Evolutionary conservation across 1,140 invertebrate genomes (phyloP).

Genomic region (Trachelipus rathkii): DNA sequence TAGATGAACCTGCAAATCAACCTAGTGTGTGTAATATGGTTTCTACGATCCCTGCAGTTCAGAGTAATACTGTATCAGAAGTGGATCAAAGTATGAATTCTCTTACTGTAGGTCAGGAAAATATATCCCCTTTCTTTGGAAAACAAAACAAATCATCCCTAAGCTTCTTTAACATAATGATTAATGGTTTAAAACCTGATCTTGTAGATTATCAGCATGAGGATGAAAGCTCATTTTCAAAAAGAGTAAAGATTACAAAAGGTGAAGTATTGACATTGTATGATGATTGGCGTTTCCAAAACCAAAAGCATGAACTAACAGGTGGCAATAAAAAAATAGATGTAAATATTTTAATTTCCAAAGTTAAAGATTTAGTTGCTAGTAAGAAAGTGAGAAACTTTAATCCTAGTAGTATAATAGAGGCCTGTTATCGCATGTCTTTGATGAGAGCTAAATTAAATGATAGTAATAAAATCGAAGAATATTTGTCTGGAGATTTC

Average conservation of each 20-base stretch:
- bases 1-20: too few relatives aligned
- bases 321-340: slow-evolving; percentile 28
- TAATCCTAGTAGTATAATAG: slow-evolving; percentile 27
- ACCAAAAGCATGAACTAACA: slow-evolving; percentile 23
- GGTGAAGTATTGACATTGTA: slow-evolving; percentile 32
- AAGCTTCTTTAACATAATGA: neutral
- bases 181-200: neutral
- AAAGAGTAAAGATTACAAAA: slow-evolving; percentile 17
- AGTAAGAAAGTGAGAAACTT: neutral
- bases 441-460: slow-evolving; percentile 29
- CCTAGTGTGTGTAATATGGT: too few relatives aligned
- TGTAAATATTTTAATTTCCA: slow-evolving; percentile 20
- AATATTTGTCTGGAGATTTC: slow-evolving; percentile 29
- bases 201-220: neutral
- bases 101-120: neutral
- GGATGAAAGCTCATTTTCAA: neutral
- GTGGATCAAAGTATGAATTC: too few relatives aligned
- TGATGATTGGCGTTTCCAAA: slow-evolving; percentile 31
- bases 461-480: slow-evolving; percentile 13
- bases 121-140: neutral
- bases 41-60: too few relatives aligned
- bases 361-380: slow-evolving; percentile 20
- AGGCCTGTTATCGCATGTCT: slow-evolving; percentile 34
- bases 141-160: neutral
- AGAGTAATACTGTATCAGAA: too few relatives aligned